These are phyloP conservation scores for Ctenopoma kingsleyae DNA, from an alignment of 2,797 vertebrate genomes.

Conservation along the genomic window DNA sequence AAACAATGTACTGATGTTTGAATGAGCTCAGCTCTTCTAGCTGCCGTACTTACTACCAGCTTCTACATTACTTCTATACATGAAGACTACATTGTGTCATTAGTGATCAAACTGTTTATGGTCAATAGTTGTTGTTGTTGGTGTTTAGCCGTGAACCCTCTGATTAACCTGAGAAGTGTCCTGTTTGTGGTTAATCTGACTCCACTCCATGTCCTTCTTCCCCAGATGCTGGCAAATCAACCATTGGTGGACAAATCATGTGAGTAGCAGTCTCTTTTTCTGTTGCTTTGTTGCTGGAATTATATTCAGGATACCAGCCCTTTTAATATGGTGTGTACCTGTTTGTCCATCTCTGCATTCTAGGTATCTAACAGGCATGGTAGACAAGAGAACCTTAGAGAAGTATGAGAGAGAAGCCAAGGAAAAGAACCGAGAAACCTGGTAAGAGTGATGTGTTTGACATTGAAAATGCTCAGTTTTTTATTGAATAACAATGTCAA, in stretches of 20 bases:
- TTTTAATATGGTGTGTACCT: slow-evolving; percentile 5
- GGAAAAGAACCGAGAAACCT: slow-evolving; percentile 99
- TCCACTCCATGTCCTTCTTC: slow-evolving; percentile 6
- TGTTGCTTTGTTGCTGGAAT: background rate
- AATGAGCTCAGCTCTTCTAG: background rate
- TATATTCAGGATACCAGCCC: background rate
- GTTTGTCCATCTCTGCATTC: background rate
- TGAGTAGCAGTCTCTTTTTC: slow-evolving; percentile 78
- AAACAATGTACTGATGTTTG: background rate
- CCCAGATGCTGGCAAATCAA: slow-evolving; percentile 97
- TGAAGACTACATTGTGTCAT: too few species aligned
- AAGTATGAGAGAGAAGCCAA: slow-evolving; percentile 99
- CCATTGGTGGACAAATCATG: slow-evolving; percentile 99
- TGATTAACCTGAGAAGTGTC: too few species aligned
- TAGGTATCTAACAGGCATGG: slow-evolving; percentile 99
- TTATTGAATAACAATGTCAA: too few species aligned
- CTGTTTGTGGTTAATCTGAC: too few species aligned
- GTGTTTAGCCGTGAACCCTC: too few species aligned
- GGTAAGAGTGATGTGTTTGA: slow-evolving; percentile 82
- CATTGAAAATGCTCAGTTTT: background rate
- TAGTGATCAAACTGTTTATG: too few species aligned
- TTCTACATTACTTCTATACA: too few species aligned
- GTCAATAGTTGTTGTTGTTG: too few species aligned
- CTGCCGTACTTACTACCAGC: too few species aligned
- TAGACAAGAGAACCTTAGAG: slow-evolving; percentile 98